These are phyloP conservation scores for Syrphus vitripennis DNA, from an alignment of 2,888 invertebrate genomes.

Conservation along the genomic window DNA sequence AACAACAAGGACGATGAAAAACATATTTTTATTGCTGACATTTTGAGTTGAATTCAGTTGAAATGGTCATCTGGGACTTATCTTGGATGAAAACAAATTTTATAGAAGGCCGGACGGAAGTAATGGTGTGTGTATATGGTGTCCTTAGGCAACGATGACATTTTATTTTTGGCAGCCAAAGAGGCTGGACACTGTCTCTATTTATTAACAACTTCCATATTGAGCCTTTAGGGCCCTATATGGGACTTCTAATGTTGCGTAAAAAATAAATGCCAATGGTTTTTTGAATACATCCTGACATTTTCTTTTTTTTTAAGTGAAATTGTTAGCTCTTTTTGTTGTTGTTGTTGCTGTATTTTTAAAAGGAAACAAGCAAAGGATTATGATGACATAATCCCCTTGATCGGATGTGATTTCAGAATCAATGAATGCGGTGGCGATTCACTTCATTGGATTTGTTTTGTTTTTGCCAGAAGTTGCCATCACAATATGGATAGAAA, in stretches of 20 bases:
- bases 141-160: slow-evolving; percentile 11
- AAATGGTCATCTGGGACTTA: slow-evolving; percentile 44
- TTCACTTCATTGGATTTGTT: slow-evolving; percentile 53
- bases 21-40: slow-evolving; percentile 67
- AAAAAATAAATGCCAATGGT: slow-evolving; percentile 48
- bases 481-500: no score
- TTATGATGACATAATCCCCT: slow-evolving; percentile 33
- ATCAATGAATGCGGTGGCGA: slow-evolving; percentile 59
- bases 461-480: slow-evolving; percentile 36
- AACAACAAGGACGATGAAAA: slow-evolving; percentile 56
- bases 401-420: slow-evolving; percentile 52
- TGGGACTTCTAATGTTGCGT: slow-evolving; percentile 58
- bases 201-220: slow-evolving; percentile 25
- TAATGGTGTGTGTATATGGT: slow-evolving; percentile 10
- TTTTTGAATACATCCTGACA: slow-evolving; percentile 49
- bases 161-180: slow-evolving; percentile 42
- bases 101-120: slow-evolving; percentile 18
- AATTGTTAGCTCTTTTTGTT: not conserved
- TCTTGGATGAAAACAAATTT: slow-evolving; percentile 19
- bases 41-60: slow-evolving; percentile 59
- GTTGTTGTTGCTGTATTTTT: not conserved
- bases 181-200: slow-evolving; percentile 38
- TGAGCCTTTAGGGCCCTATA: not conserved
- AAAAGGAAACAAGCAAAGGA: slow-evolving; percentile 32
- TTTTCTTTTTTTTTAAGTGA: not conserved